Conservation (phyloP, 2,797 vertebrate genomes). For the Epinephelus coioides region DNA sequence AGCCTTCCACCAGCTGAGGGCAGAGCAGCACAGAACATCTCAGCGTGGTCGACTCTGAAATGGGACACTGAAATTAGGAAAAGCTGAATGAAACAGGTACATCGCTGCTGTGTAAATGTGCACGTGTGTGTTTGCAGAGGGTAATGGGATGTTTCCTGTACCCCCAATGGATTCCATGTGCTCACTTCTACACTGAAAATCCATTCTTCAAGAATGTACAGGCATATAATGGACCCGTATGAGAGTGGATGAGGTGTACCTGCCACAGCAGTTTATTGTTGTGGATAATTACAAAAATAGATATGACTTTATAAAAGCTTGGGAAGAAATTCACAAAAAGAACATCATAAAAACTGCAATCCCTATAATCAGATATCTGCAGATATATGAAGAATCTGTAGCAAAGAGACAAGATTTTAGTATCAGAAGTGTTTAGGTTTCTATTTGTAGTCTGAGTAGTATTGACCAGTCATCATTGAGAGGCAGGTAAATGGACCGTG, state of each 20-base stretch:
- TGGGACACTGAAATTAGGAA: not conserved
- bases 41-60: not conserved
- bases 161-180: not conserved
- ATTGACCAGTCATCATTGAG: too few species aligned
- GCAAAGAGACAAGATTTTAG: too few species aligned
- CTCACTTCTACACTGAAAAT: not conserved
- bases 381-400: too few species aligned
- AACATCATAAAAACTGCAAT: not conserved
- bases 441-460: too few species aligned
- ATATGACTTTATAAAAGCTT: not conserved
- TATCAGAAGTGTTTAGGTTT: too few species aligned
- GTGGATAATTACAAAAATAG: not conserved
- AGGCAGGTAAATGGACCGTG: too few species aligned
- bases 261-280: not conserved
- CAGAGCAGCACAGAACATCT: conserved; percentile 49
- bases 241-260: not conserved
- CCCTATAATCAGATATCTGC: too few species aligned
- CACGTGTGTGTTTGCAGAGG: not conserved
- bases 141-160: not conserved
- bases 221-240: conserved; percentile 21
- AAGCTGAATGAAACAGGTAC: not conserved
- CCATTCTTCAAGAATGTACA: not conserved
- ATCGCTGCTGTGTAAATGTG: not conserved
- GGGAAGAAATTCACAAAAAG: not conserved
- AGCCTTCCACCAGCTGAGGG: conserved; percentile 60